A percentile compares a stretch with the other conserved stretches of the same genome.
Evolutionary conservation across 2,888 invertebrate species (phyloP).

Genomic region (Stenodera caucasica): DNA sequence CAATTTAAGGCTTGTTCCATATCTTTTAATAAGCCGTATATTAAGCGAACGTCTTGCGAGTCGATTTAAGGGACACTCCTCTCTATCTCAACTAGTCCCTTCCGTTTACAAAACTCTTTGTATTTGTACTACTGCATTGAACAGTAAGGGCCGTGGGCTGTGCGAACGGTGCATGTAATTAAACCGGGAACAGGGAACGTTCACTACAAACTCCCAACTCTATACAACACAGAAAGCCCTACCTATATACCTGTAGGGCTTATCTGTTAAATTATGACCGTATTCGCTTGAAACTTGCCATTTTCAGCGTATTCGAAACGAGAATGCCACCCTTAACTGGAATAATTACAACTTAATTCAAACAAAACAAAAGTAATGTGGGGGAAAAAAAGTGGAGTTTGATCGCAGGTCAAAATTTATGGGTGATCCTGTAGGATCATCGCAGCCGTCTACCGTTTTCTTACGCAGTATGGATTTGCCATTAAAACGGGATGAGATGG

Average conservation of each 20-base stretch:
- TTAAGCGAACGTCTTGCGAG: background rate
- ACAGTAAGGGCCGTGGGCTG: slow-evolving; percentile 24
- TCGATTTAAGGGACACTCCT: background rate
- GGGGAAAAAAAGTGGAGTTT: too few relatives aligned
- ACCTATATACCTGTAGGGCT: slow-evolving; percentile 32
- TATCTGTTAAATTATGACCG: slow-evolving; percentile 35
- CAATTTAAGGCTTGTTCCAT: too few relatives aligned
- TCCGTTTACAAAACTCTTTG: background rate
- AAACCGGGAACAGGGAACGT: slow-evolving; percentile 27
- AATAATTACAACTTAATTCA: too few relatives aligned
- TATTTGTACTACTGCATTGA: slow-evolving; percentile 4
- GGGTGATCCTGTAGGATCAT: too few relatives aligned
- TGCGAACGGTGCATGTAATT: slow-evolving; percentile 35
- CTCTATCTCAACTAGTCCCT: background rate
- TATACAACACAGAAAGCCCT: slow-evolving; percentile 14
- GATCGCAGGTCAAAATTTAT: too few relatives aligned
- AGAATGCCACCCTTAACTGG: too few relatives aligned
- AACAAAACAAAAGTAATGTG: too few relatives aligned
- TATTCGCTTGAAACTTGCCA: background rate
- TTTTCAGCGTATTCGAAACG: background rate
- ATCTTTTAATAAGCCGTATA: slow-evolving; percentile 2
- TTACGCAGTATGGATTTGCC: slow-evolving; percentile 50
- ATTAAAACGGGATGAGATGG: slow-evolving; percentile 42
- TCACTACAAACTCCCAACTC: background rate
- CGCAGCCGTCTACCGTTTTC: background rate